These are phyloP conservation scores for Aethina tumida DNA, from an alignment of 1,140 invertebrate species.

Conservation along the genomic window DNA sequence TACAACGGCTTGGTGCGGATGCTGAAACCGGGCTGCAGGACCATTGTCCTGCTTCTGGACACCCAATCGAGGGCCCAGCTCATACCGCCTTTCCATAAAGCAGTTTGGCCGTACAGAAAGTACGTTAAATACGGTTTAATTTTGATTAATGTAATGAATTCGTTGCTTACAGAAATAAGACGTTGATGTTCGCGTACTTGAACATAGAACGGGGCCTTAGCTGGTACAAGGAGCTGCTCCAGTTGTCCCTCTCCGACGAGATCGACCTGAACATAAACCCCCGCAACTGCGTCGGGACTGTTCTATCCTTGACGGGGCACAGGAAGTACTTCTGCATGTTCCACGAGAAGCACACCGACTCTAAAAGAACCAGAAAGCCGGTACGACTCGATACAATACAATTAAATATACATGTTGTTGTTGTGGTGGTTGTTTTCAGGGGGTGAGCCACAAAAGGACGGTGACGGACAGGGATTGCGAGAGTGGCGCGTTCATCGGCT, in stretches of 20 bases:
- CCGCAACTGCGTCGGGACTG: constrained; percentile 94
- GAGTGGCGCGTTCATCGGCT: constrained; percentile 72
- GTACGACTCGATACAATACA: constrained; percentile 35
- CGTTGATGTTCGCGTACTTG: constrained; percentile 87
- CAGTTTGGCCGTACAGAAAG: constrained; percentile 92
- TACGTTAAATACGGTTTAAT: constrained; percentile 37
- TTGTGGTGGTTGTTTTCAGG: constrained; percentile 5
- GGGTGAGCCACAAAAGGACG: constrained; percentile 9
- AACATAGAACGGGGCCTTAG: constrained; percentile 80
- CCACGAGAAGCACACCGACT: constrained; percentile 84
- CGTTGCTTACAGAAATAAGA: constrained; percentile 36
- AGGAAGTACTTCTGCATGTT: constrained; percentile 98
- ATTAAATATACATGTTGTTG: constrained; percentile 23
- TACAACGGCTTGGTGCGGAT: constrained; percentile 90
- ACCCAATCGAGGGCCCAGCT: constrained; percentile 76
- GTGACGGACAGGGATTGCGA: constrained; percentile 48
- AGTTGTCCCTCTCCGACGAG: constrained; percentile 70
- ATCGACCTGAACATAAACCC: constrained; percentile 86
- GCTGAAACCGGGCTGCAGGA: constrained; percentile 90
- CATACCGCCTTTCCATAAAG: constrained; percentile 82
- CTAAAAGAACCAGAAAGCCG: constrained; percentile 36
- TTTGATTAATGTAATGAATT: not conserved
- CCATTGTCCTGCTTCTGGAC: constrained; percentile 84
- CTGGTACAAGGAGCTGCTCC: constrained; percentile 87
- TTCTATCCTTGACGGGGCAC: constrained; percentile 90